These are phyloP conservation scores for Numida meleagris DNA, from an alignment of 2,113 vertebrate genomes.

Conservation along the genomic window DNA sequence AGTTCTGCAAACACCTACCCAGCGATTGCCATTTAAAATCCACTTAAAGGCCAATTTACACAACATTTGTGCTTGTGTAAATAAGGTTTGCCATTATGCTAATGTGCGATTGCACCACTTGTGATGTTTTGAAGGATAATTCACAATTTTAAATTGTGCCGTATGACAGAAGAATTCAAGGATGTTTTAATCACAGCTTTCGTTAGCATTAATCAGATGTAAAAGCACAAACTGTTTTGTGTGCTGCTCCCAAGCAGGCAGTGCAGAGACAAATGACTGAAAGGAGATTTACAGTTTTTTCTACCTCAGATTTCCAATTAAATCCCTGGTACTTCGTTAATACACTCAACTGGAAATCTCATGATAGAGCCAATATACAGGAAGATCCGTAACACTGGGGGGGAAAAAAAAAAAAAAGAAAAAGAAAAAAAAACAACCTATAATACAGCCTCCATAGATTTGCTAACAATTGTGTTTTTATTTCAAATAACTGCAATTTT, in stretches of 20 bases:
- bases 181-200: conserved; percentile 63
- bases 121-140: conserved; percentile 66
- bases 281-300: conserved; percentile 67
- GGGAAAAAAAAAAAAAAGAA: not conserved
- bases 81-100: conserved; percentile 50
- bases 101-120: conserved; percentile 61
- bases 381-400: conserved; percentile 9
- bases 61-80: conserved; percentile 52
- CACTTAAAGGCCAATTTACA: conserved; percentile 53
- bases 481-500: conserved; percentile 72
- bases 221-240: conserved; percentile 34
- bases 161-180: conserved; percentile 51
- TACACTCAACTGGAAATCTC: conserved; percentile 41
- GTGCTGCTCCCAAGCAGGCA: conserved; percentile 11
- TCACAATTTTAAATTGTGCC: conserved; percentile 59
- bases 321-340: conserved; percentile 65
- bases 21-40: conserved; percentile 55
- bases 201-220: conserved; percentile 63
- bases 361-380: conserved; percentile 13
- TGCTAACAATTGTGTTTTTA: conserved; percentile 59
- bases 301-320: conserved; percentile 68
- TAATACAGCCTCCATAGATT: conserved; percentile 44
- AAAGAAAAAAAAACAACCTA: not conserved
- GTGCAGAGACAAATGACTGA: conserved; percentile 62
- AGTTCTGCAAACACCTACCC: conserved; percentile 56